These are phyloP conservation scores for Drosophila meridionalis DNA, from an alignment of 2,888 invertebrate genomes.

Conservation along the genomic window DNA sequence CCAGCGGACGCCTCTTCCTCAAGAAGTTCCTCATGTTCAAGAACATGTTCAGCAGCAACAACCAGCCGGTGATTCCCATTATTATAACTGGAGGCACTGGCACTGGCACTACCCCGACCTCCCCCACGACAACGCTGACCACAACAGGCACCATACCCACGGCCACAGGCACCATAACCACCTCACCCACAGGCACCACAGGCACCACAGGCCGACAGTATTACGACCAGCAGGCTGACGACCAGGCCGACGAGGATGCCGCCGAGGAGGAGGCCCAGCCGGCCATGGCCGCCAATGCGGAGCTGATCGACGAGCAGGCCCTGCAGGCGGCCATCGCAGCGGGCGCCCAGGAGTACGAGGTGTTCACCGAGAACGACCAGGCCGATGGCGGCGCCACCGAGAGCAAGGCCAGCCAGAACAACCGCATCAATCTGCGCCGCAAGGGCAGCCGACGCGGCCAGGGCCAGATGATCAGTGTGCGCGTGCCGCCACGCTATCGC, in stretches of 20 bases:
- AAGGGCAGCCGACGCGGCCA: slow-evolving; percentile 72
- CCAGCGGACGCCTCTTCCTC: slow-evolving; percentile 81
- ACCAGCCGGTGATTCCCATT: slow-evolving; percentile 79
- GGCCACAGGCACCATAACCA: slow-evolving; percentile 60
- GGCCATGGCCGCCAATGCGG: slow-evolving; percentile 55
- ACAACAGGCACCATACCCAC: slow-evolving; percentile 63
- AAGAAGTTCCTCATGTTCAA: slow-evolving; percentile 81
- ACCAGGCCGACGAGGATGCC: slow-evolving; percentile 38
- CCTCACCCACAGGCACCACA: slow-evolving; percentile 15
- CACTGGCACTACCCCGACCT: slow-evolving; percentile 19
- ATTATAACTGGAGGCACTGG: slow-evolving; percentile 73
- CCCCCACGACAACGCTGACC: slow-evolving; percentile 49
- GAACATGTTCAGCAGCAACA: slow-evolving; percentile 71
- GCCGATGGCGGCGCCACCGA: slow-evolving; percentile 53
- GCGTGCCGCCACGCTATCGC: slow-evolving; percentile 79
- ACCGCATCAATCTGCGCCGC: slow-evolving; percentile 69
- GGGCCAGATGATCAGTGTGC: slow-evolving; percentile 72
- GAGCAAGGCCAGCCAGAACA: slow-evolving; percentile 65
- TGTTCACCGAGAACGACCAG: slow-evolving; percentile 67
- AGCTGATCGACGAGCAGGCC: slow-evolving; percentile 68
- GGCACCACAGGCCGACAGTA: slow-evolving; percentile 24
- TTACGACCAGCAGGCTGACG: slow-evolving; percentile 28
- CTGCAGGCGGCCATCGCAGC: slow-evolving; percentile 64
- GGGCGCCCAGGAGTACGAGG: slow-evolving; percentile 76
- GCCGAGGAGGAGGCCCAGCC: slow-evolving; percentile 24